Percentiles rank a stretch among this genome's conserved stretches.
Conservation (phyloP, 2,888 invertebrate genomes). For the Agrochola lychnidis region DNA sequence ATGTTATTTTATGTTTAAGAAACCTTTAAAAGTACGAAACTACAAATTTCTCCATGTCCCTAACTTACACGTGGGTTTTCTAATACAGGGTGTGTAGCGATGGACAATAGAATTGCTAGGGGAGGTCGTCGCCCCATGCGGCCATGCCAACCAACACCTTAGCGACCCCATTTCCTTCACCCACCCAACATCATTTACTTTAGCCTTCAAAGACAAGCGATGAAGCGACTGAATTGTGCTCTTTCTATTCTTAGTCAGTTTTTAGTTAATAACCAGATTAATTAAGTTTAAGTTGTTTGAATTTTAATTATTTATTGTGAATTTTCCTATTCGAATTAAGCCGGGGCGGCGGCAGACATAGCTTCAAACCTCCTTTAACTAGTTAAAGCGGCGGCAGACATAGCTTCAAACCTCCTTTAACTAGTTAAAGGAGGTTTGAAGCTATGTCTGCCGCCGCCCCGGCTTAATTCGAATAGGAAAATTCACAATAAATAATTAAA, state of each 20-base stretch:
- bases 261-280: neutral
- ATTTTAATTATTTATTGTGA: neutral
- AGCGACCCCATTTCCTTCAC: slow-evolving; percentile 37
- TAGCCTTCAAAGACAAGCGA: neutral
- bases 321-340: neutral
- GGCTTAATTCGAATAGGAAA: too few relatives aligned
- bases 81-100: slow-evolving; percentile 12
- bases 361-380: neutral
- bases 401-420: too few relatives aligned
- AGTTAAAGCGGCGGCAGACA: too few relatives aligned
- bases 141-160: slow-evolving; percentile 19
- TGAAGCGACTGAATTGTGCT: slow-evolving; percentile 7
- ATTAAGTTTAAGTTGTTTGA: neutral
- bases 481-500: too few relatives aligned
- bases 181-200: slow-evolving; percentile 21
- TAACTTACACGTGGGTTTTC: neutral
- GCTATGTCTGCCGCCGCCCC: too few relatives aligned
- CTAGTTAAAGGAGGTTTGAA: too few relatives aligned
- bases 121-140: slow-evolving; percentile 43
- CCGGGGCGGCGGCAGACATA: neutral
- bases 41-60: neutral
- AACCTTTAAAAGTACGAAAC: neutral
- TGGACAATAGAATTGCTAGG: slow-evolving; percentile 35
- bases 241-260: neutral
- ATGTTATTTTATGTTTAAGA: neutral